Conservation (phyloP, 2,113 vertebrate species). For the Chamaea fasciata region DNA sequence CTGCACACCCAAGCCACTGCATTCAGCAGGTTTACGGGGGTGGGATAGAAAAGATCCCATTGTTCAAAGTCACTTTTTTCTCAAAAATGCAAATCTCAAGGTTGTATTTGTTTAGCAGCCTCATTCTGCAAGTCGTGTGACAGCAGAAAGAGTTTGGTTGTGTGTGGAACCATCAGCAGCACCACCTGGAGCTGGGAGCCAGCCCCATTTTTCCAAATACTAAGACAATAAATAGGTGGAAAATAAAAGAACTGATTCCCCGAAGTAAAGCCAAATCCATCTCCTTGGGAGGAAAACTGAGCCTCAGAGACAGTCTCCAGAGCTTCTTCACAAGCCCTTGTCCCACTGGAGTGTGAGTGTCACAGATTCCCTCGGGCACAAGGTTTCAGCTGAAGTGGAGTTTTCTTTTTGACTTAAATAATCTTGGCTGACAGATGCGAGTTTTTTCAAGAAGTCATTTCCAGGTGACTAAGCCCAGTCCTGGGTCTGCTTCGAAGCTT, state of each 20-base stretch:
- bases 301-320: background rate
- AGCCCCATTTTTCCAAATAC: background rate
- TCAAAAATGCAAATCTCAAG: background rate
- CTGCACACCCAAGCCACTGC: background rate
- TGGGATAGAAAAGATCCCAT: background rate
- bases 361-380: rapidly evolving
- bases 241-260: background rate
- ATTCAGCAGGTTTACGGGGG: background rate
- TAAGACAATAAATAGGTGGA: background rate
- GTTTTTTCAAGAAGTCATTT: slow-evolving; percentile 13
- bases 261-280: background rate
- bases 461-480: background rate
- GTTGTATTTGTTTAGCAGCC: background rate
- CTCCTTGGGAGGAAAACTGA: background rate
- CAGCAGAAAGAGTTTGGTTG: background rate
- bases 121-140: background rate
- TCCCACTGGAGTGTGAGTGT: background rate
- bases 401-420: background rate
- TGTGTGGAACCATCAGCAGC: background rate
- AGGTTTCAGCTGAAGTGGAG: background rate
- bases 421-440: background rate
- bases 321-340: background rate
- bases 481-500: background rate
- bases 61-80: background rate
- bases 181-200: background rate